Conservation (phyloP, 1,140 invertebrate species). For the Mizuhopecten yessoensis region DNA sequence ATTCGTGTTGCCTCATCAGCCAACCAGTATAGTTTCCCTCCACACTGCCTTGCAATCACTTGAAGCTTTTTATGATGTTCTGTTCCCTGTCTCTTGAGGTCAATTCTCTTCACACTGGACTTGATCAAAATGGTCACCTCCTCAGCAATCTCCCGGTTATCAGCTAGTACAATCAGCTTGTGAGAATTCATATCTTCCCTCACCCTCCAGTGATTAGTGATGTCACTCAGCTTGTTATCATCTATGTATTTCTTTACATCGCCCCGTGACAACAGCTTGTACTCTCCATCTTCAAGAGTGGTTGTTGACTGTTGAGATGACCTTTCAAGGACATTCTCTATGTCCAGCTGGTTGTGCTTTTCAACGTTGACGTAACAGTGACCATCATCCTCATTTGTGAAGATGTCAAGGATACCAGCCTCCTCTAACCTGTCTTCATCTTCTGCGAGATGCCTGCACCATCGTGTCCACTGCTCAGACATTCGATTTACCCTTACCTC, state of each 20-base stretch:
- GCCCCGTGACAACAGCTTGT: neutral
- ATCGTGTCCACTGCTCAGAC: neutral
- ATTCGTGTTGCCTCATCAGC: neutral
- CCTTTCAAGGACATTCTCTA: neutral
- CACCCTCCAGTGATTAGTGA: neutral
- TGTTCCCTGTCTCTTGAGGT: neutral
- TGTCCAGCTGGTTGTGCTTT: neutral
- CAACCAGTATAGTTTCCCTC: neutral
- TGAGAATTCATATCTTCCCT: neutral
- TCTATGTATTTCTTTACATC: neutral
- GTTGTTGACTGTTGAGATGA: neutral
- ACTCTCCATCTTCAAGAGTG: neutral
- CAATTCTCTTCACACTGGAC: neutral
- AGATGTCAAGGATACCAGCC: neutral
- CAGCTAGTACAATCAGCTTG: neutral
- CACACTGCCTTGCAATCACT: neutral
- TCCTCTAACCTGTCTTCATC: neutral
- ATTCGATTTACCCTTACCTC: neutral
- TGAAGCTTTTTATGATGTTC: neutral
- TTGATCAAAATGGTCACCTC: neutral
- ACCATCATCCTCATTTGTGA: neutral
- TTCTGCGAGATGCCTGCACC: neutral
- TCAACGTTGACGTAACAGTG: neutral
- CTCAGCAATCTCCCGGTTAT: neutral
- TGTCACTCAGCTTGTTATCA: neutral